Evolutionary conservation across 2,113 vertebrate species (phyloP), one percentile per base, ranked within the genome.

Genomic region (Thoracochromis brauschi): DNA sequence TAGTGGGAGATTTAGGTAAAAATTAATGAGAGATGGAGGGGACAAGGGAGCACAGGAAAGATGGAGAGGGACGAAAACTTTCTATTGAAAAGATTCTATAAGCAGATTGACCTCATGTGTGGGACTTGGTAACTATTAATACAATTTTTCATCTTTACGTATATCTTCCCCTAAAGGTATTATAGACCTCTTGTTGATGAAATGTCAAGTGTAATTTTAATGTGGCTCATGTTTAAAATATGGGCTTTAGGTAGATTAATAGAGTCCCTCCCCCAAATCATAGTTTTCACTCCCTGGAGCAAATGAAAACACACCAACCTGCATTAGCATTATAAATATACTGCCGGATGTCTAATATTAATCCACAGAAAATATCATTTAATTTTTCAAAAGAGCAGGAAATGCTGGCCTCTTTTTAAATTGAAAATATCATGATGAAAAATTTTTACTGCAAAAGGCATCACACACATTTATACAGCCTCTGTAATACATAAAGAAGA

Each of bases 351-450:
- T 86, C 40, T 75, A 11, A 86, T 90, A 95, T 94, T 81, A 95
- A 95, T 95, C 84, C 83, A 45, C 73, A 19, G 91, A 91, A 91
- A 92, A 86, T 19, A 24, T n/a, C 80, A 87, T 86, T 95, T 92
- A 89, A 94, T 95, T 94, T 94, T 91, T 94, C 92, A 94, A 92
- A 92, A 87, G 87, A 84, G 90, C 57, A 79, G 82, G 57, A 89
- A 88, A 87, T 92, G 82, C 75, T 83, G 71, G 79, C 57, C 53
- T 84, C 58, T 80, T 86, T 92, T 95, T 89, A 94, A 95, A 93
- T 94, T 84, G 91, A 91, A 95, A 94, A 89, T 89, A 93, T 94
- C 90, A 93, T 87, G 94, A 95, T 94, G 93, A 95, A 90, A 83
- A 82, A 92, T 95, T 91, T 94, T 90, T 68, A 85, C 79, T 80